Evolutionary conservation across 1,140 invertebrate genomes (phyloP).

Genomic region (Polyergus mexicanus): DNA sequence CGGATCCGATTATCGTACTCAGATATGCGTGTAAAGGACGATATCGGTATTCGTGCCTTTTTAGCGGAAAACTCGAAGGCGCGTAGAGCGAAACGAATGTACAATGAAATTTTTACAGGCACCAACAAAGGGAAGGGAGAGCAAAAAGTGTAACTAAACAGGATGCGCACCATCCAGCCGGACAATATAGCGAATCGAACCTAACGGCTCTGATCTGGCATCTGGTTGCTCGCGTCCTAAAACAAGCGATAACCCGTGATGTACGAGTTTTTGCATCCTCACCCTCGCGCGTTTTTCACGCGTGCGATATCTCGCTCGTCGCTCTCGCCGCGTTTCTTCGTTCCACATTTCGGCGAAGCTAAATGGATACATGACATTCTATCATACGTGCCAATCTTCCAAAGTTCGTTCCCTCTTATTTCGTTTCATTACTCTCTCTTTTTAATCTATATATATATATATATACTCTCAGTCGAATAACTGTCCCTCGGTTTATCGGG

Average conservation of each 20-base stretch:
- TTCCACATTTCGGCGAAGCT: conserved; percentile 3
- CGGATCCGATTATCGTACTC: too few species aligned
- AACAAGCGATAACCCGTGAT: conserved; percentile 50
- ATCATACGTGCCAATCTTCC: background rate
- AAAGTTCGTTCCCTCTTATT: background rate
- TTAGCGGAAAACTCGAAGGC: too few species aligned
- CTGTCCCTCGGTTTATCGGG: conserved; percentile 17
- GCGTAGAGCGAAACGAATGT: conserved; percentile 1
- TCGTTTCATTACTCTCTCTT: background rate
- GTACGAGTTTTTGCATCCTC: conserved; percentile 50
- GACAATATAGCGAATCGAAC: conserved; percentile 46
- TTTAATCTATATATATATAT: background rate
- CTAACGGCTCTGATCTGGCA: conserved; percentile 29
- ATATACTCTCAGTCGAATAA: background rate
- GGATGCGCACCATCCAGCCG: background rate
- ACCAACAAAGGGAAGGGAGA: background rate
- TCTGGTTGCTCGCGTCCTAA: conserved; percentile 24
- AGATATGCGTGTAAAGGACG: too few species aligned
- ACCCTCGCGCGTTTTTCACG: background rate
- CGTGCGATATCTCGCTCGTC: conserved; percentile 29
- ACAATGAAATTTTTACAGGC: background rate
- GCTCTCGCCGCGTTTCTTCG: conserved; percentile 14
- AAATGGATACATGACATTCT: background rate
- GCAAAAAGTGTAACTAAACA: background rate
- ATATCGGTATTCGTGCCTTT: too few species aligned